A percentile compares a stretch with the other conserved stretches of the same genome.
phyloP scores from a whole-genome alignment of 2,888 invertebrate species.

The Caenorhabditis sulstoni region DNA sequence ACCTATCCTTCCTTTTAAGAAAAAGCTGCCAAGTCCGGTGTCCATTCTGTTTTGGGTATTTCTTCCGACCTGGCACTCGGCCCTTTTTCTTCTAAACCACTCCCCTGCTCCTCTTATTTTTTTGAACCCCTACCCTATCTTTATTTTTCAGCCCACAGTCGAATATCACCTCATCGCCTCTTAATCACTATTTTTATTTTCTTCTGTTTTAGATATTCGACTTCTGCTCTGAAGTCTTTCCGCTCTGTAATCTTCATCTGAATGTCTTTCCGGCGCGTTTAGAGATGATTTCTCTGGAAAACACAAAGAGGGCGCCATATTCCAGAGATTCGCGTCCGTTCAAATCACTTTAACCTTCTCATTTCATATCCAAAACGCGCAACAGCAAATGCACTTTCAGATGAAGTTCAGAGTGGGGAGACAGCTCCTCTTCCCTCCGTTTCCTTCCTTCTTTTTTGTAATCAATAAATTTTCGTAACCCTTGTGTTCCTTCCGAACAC shows the following conservation, averaged over 20 bases:
- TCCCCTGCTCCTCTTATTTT: not conserved
- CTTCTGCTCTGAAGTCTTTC: not conserved
- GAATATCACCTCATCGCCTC: conserved; percentile 14
- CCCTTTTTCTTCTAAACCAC: conserved; percentile 1
- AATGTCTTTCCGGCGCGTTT: not conserved
- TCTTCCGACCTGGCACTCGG: conserved; percentile 10
- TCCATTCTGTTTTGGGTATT: conserved; percentile 21
- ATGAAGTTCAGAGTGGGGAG: not conserved
- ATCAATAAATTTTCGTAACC: conserved; percentile 42
- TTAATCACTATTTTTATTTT: conserved; percentile 1
- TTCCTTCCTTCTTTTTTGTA: conserved; percentile 12
- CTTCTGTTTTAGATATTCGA: conserved; percentile 13
- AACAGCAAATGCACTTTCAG: not conserved
- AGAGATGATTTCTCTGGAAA: conserved; percentile 4
- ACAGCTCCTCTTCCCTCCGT: not conserved
- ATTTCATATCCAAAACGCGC: not conserved
- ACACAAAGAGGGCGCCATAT: not conserved
- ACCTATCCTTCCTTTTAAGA: conserved; percentile 1
- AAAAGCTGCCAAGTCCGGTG: conserved; percentile 12
- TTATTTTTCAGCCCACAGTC: conserved; percentile 4
- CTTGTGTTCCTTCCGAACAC: not conserved
- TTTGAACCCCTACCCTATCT: not conserved
- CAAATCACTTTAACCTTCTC: conserved; percentile 8
- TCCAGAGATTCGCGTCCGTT: not conserved
- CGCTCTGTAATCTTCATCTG: not conserved